These are phyloP conservation scores for Heliconius cydno DNA, from an alignment of 2,888 invertebrate genomes.

Conservation along the genomic window DNA sequence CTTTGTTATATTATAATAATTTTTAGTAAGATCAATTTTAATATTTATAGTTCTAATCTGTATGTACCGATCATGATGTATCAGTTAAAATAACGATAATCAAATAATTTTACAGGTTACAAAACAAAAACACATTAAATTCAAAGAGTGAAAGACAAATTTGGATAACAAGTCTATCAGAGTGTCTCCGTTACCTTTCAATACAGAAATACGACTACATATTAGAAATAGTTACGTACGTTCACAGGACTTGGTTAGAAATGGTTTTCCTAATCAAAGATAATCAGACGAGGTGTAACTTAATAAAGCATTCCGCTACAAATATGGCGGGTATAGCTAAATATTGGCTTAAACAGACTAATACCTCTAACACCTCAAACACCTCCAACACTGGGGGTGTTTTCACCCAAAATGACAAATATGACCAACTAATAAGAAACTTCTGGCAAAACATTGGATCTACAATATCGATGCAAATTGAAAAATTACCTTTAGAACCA, in stretches of 20 bases:
- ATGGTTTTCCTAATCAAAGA: constrained; percentile 50
- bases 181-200: constrained; percentile 85
- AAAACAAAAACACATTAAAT: constrained; percentile 81
- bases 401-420: constrained; percentile 52
- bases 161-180: constrained; percentile 87
- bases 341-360: constrained; percentile 65
- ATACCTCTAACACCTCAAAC: not conserved
- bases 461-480: constrained; percentile 60
- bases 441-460: constrained; percentile 73
- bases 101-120: constrained; percentile 77
- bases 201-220: constrained; percentile 54
- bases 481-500: constrained; percentile 66
- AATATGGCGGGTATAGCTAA: constrained; percentile 61
- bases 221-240: constrained; percentile 56
- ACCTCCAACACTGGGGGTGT: not conserved
- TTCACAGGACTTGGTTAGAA: constrained; percentile 63
- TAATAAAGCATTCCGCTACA: constrained; percentile 58
- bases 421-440: constrained; percentile 64
- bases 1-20: not conserved
- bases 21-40: not conserved
- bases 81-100: not conserved
- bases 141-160: constrained; percentile 88
- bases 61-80: constrained; percentile 1
- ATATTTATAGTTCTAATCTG: not conserved
- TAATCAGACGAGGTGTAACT: constrained; percentile 51